These are phyloP conservation scores for Bombus haemorrhoidalis DNA, from an alignment of 1,140 invertebrate species.

Conservation along the genomic window DNA sequence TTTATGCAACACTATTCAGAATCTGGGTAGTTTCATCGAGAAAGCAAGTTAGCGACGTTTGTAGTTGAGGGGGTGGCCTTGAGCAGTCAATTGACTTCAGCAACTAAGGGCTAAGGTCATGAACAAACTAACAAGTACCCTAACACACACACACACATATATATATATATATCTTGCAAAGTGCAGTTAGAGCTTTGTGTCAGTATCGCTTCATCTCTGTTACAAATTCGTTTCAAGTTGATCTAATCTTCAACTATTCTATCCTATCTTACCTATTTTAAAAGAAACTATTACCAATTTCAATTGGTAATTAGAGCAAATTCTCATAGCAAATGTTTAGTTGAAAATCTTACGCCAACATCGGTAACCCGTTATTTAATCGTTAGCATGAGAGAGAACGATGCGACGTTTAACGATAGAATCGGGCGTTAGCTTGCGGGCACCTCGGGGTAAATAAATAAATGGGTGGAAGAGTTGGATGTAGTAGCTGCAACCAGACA, in stretches of 20 bases:
- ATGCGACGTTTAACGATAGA: not conserved
- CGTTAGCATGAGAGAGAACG: too few species aligned
- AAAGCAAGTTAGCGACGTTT: not conserved
- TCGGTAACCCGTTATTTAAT: not conserved
- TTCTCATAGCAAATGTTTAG: not conserved
- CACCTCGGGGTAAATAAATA: constrained; percentile 12
- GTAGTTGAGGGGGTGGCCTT: not conserved
- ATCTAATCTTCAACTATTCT: too few species aligned
- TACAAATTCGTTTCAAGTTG: not conserved
- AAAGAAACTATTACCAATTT: not conserved
- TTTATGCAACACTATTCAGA: not conserved
- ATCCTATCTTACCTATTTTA: not conserved
- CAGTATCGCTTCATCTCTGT: not conserved
- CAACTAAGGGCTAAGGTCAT: not conserved
- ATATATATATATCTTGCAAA: not conserved
- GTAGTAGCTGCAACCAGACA: constrained; percentile 23
- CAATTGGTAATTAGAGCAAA: too few species aligned
- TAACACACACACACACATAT: too few species aligned
- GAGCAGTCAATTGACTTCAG: too few species aligned
- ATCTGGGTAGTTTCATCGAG: not conserved
- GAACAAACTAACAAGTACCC: not conserved
- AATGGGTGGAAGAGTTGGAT: constrained; percentile 14
- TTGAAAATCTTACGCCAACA: not conserved
- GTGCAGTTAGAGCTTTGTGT: not conserved
- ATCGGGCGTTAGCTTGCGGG: not conserved